Base-by-base conservation (phyloP, 2,888 invertebrate genomes). In the Himalopsyche anomala region DNA sequence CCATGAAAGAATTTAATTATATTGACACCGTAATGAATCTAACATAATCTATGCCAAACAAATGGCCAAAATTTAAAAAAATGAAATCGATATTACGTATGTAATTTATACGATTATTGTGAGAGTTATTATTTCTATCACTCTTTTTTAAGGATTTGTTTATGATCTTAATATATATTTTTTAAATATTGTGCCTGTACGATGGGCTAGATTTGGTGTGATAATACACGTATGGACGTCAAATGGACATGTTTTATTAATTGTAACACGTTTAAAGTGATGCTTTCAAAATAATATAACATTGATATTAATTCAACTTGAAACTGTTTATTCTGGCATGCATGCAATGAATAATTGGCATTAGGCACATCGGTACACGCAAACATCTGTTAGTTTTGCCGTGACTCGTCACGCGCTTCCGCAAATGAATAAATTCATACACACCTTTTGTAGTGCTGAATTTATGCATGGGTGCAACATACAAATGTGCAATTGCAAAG, bases 381-480 rank as follows among this genome's bases (percentile, higher is more conserved):
- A 28, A 84, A 84, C 84, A 84, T 84, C 84, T 84, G 84, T 84
- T 84, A 84, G 84, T 81, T 84, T 17, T 62, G 80, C 56, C 56
- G 82, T 80, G 85, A 82, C 85, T 82, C 45, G 82, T 74, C 85
- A 85, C 85, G 85, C 85, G 82, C 82, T 69, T 85, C 85, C 85
- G 82, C 85, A 51, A 82, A 82, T 82, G 85, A 85, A 85, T 85
- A 85, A 79, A 85, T 85, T 85, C 55, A n/a, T 36, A 82, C 85
- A 82, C 85, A 74, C 82, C 85, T 82, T 79, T 82, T 62, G 69
- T 42, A 42, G 69, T 36, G 42, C 82, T 82, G 79, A 79, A 82
- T 82, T 82, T 82, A 82, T 82, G 38, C 74, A 82, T 42, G 55
- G 55, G 40, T 6, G 82, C 79, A 54, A 54, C 19, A 79, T 74